These are phyloP conservation scores for Tapirus indicus DNA, from an alignment of 2,797 vertebrate genomes.

Conservation along the genomic window DNA sequence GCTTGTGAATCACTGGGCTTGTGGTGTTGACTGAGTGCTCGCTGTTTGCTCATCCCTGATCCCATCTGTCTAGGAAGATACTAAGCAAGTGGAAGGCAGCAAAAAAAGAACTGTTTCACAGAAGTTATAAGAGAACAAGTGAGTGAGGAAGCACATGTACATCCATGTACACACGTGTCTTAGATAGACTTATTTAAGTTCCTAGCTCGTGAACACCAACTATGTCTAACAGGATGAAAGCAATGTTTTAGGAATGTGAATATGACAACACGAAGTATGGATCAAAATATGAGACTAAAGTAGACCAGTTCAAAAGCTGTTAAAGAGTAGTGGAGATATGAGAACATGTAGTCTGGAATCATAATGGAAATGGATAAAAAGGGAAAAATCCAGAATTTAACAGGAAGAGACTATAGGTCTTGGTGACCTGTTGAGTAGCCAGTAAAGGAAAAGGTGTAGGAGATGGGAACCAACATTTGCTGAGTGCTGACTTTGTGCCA, in stretches of 20 bases:
- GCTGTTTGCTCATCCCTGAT: background rate
- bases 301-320: background rate
- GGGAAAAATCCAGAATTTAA: background rate
- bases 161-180: rapidly evolving
- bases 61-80: background rate
- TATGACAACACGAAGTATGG: background rate
- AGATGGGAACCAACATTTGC: background rate
- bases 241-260: background rate
- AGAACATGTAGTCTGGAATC: background rate
- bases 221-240: background rate
- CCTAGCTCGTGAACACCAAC: background rate
- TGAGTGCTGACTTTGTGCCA: background rate
- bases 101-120: background rate
- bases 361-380: background rate
- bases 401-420: background rate
- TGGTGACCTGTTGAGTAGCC: background rate
- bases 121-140: background rate
- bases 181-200: background rate
- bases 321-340: background rate
- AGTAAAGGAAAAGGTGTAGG: background rate
- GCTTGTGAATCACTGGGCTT: background rate
- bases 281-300: background rate
- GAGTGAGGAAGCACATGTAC: background rate
- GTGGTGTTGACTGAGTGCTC: background rate
- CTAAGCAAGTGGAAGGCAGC: background rate